phyloP scores from a whole-genome alignment of 1,140 invertebrate genomes.

The Semibalanus balanoides region DNA sequence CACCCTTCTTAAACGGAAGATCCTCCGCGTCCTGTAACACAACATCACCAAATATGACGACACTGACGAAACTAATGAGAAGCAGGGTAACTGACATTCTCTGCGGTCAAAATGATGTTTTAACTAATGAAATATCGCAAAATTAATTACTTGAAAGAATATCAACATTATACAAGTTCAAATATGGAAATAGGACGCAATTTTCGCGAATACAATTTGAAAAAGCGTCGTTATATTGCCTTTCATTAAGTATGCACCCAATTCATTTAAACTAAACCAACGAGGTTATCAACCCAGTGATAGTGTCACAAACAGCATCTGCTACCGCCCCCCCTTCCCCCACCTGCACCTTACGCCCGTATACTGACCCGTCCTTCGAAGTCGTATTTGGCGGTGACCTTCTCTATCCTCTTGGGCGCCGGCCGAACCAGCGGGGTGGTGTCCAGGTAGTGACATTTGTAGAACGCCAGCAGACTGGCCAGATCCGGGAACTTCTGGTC shows the following conservation, averaged over 20 bases:
- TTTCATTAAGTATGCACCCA: background rate
- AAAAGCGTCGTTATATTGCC: too few relatives aligned
- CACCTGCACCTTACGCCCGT: too few relatives aligned
- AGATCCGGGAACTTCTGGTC: constrained; percentile 89
- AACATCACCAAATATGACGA: too few relatives aligned
- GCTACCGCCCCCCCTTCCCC: too few relatives aligned
- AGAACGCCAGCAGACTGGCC: constrained; percentile 77
- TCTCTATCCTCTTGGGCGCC: constrained; percentile 57
- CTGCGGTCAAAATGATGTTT: too few relatives aligned
- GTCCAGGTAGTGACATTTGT: constrained; percentile 90
- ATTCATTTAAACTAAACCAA: background rate
- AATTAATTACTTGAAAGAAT: background rate
- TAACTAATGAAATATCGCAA: too few relatives aligned
- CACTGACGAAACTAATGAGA: too few relatives aligned
- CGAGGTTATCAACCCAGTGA: background rate
- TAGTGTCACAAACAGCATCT: background rate
- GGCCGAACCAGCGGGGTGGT: constrained; percentile 84
- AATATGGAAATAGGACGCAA: background rate
- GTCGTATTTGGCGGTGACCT: constrained; percentile 81
- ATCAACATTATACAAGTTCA: too few relatives aligned
- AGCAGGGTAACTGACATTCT: too few relatives aligned
- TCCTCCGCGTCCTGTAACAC: constrained; percentile 70
- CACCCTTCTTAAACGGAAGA: constrained; percentile 85
- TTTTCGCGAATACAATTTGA: background rate
- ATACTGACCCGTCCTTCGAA: constrained; percentile 61